Conservation (phyloP, 1,140 invertebrate genomes). For the Glossosoma conforme region DNA sequence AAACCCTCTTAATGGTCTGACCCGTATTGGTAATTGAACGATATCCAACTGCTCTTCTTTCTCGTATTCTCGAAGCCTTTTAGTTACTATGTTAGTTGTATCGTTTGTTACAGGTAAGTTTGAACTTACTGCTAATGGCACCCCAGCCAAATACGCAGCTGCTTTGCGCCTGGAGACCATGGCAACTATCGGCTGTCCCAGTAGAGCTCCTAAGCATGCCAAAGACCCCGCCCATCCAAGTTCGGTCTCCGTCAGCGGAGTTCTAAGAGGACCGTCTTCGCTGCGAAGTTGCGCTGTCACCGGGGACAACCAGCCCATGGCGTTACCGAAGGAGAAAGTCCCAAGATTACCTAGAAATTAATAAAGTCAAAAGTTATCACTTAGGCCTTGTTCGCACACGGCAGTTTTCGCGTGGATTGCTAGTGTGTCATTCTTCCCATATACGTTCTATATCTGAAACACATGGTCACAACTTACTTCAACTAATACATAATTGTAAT, state of each 20-base stretch:
- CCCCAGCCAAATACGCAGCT: conserved; percentile 16
- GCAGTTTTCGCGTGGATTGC: too few relatives aligned
- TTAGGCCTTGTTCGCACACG: too few relatives aligned
- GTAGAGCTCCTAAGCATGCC: conserved; percentile 15
- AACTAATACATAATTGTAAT: too few relatives aligned
- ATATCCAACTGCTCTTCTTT: too few relatives aligned
- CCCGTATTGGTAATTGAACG: too few relatives aligned
- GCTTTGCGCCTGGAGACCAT: conserved; percentile 19
- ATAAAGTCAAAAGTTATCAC: too few relatives aligned
- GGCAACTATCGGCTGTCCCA: conserved; percentile 18
- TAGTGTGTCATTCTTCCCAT: too few relatives aligned
- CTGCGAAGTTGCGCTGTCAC: conserved; percentile 34
- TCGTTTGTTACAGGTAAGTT: background rate
- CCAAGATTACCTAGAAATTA: conserved; percentile 36
- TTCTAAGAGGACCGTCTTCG: background rate
- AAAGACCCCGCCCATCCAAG: conserved; percentile 21
- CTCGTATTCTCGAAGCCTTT: too few relatives aligned
- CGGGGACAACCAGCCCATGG: conserved; percentile 40
- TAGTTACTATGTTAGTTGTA: too few relatives aligned
- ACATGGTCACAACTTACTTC: too few relatives aligned
- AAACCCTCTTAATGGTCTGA: too few relatives aligned
- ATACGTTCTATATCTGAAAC: too few relatives aligned
- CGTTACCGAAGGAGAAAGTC: conserved; percentile 36
- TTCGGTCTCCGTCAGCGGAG: conserved; percentile 14
- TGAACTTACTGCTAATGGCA: conserved; percentile 18